These are phyloP conservation scores for Solea solea DNA, from an alignment of 2,113 vertebrate species.

Conservation along the genomic window DNA sequence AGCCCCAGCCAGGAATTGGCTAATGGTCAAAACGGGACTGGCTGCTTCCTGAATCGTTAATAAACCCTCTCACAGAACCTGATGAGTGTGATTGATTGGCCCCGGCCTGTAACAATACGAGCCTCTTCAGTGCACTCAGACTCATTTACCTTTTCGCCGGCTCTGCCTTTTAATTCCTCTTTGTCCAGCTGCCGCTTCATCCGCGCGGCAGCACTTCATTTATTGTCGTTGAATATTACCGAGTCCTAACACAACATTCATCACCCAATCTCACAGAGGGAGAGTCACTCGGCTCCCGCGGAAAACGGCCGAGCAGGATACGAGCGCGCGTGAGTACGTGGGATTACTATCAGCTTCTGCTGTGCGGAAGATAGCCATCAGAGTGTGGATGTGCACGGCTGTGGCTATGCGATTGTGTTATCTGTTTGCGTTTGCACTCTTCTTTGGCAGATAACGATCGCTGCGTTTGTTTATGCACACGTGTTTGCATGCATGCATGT, in stretches of 20 bases:
- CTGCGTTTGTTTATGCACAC: slow-evolving; percentile 10
- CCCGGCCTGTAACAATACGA: slow-evolving; percentile 57
- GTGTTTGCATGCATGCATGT: background rate
- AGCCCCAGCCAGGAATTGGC: slow-evolving; percentile 37
- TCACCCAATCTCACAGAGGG: slow-evolving; percentile 19
- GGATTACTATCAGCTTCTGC: slow-evolving; percentile 41
- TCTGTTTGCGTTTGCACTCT: slow-evolving; percentile 24
- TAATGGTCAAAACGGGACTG: slow-evolving; percentile 56
- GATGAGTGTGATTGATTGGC: slow-evolving; percentile 70
- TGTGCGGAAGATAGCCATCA: slow-evolving; percentile 44
- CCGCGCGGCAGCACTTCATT: slow-evolving; percentile 36
- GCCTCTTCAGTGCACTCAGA: slow-evolving; percentile 58
- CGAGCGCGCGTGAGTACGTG: slow-evolving; percentile 6
- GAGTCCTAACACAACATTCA: slow-evolving; percentile 30
- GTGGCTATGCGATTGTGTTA: slow-evolving; percentile 16
- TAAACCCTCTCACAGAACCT: slow-evolving; percentile 58
- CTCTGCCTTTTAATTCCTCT: slow-evolving; percentile 54
- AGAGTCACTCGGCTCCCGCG: slow-evolving; percentile 22
- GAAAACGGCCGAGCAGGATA: slow-evolving; percentile 6
- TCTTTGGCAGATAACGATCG: slow-evolving; percentile 46
- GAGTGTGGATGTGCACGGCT: background rate
- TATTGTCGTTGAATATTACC: slow-evolving; percentile 52
- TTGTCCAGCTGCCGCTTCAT: slow-evolving; percentile 57
- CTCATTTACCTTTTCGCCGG: slow-evolving; percentile 60
- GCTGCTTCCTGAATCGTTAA: slow-evolving; percentile 73